Base-by-base conservation (phyloP, 2,797 vertebrate genomes). In the Bovichtus variegatus region DNA sequence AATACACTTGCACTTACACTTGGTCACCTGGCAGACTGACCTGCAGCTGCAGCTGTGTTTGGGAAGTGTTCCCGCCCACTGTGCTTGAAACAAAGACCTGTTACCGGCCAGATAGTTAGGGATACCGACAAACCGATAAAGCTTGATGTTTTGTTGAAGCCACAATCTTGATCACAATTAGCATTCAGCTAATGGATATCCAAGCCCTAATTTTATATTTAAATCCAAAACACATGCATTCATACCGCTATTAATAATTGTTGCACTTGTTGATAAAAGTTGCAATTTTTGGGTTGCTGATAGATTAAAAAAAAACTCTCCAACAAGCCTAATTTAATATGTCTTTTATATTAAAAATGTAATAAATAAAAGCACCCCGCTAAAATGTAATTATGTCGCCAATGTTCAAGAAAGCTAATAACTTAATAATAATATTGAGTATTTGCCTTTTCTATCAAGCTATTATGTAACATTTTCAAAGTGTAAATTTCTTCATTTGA, bases 321-420 rank as follows among this genome's bases (percentile, higher is more conserved):
- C 25, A 69, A 72, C 13, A 23, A 27, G n/a, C n/a, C 16, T 60
- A 36, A 82, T 71, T 49, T 55, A 46, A 71, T 75, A 58, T 50
- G 40, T 6, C 8, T 60, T 61, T 80, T 29, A 66, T 69, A 72
- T 71, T 5, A 64, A 63, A 74, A 65, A 69, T 21, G 27, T 57
- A 44, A 76, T 74, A 58, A 80, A 71, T 54, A 15, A 41, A 43
- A 21, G 41, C 44, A 54, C 55, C 50, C 10, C n/a, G 34, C 12
- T 70, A 11, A 71, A 74, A 76, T 51, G 7, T 12, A 58, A 80
- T 82, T 31, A 76, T 51, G 29, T 55, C 46, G 29, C 51, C 60
- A 54, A 6, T 21, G 61, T 27, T 21, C 12, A 19, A 27, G 31
- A 60, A 51, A 47, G 71, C 41, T 62, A 61, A 49, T 53, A 66